Percentiles rank a stretch among this genome's conserved stretches.
phyloP scores from a whole-genome alignment of 2,888 invertebrate species.

The Drosophila greeni region DNA sequence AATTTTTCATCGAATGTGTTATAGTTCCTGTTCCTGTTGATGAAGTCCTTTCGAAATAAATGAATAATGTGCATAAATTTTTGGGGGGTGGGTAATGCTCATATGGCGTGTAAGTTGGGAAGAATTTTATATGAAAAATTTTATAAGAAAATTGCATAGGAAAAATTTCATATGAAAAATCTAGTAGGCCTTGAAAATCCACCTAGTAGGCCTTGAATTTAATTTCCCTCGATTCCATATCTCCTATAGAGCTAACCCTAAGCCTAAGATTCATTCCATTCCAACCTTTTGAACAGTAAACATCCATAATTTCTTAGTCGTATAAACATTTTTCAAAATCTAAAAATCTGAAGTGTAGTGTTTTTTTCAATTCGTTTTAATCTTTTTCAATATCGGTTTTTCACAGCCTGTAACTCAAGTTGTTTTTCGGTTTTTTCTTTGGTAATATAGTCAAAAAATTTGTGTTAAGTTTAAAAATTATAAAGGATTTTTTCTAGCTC shows the following conservation, averaged over 20 bases:
- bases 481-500: background rate
- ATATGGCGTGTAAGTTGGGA: conserved; percentile 65
- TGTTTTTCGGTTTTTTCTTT: background rate
- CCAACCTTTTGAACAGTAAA: background rate
- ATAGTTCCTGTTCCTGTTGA: conserved; percentile 40
- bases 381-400: background rate
- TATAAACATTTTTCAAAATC: no score
- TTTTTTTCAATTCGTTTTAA: background rate
- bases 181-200: background rate
- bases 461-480: background rate
- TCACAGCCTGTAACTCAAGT: background rate
- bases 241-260: background rate
- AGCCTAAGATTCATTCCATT: background rate
- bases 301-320: no score
- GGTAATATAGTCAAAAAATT: background rate
- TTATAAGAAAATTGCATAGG: no score
- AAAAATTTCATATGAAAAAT: background rate
- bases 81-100: conserved; percentile 47
- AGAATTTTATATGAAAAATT: background rate
- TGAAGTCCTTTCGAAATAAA: conserved; percentile 59
- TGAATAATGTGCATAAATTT: conserved; percentile 43
- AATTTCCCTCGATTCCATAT: background rate
- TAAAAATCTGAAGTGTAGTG: background rate
- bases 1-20: conserved; percentile 63
- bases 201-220: conserved; percentile 3